Evolutionary conservation across 2,113 vertebrate species (phyloP).

Genomic region (Phalacrocorax pelagicus): DNA sequence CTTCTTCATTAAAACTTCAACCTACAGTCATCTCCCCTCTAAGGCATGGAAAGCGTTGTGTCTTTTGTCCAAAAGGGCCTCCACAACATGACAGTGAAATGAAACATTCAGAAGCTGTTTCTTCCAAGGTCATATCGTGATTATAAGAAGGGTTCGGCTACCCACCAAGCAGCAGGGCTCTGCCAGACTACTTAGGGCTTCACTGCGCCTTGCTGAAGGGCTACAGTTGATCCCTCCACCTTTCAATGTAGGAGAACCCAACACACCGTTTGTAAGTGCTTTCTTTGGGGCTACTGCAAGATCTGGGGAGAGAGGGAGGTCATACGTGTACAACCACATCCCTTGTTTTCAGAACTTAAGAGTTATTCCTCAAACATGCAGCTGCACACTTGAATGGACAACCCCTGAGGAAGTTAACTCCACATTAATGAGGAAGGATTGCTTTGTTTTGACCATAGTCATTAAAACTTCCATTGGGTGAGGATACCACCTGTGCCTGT

Average conservation of each 20-base stretch:
- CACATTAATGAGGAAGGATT: background rate
- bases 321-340: accelerated
- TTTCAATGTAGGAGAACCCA: too few relatives aligned
- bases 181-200: accelerated
- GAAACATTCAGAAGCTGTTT: background rate
- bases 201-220: accelerated
- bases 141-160: background rate
- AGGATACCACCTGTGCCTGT: background rate
- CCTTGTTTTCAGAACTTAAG: accelerated
- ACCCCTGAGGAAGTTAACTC: background rate
- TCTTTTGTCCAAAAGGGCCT: background rate
- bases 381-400: background rate
- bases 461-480: background rate
- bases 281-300: background rate
- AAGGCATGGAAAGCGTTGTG: accelerated
- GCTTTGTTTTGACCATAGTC: background rate
- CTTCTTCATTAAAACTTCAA: background rate
- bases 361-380: background rate
- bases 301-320: background rate
- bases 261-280: accelerated
- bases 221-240: too few relatives aligned
- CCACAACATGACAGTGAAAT: background rate
- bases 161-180: background rate
- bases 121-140: accelerated
- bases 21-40: background rate